Evolutionary conservation across 2,888 invertebrate species (phyloP).

Genomic region (Disparrhopalites patrizii): DNA sequence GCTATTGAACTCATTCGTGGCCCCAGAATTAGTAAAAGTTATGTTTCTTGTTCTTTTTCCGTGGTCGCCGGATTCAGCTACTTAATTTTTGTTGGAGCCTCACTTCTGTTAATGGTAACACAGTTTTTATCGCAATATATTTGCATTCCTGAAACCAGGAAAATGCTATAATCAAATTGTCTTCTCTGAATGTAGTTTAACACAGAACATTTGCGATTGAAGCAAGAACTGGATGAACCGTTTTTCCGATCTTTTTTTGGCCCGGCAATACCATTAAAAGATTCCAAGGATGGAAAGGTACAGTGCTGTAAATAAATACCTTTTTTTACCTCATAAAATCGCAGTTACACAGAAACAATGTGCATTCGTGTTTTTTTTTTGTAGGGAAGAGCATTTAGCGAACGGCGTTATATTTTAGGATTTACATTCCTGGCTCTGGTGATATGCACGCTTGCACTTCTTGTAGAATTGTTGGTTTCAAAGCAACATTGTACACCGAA

Average conservation of each 20-base stretch:
- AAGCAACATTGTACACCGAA: neutral
- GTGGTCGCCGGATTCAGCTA: neutral
- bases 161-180: neutral
- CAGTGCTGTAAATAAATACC: no score
- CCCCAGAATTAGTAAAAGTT: neutral
- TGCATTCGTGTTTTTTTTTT: neutral
- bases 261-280: neutral
- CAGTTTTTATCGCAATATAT: no score
- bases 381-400: neutral
- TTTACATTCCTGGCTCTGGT: neutral
- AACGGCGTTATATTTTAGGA: neutral
- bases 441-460: neutral
- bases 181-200: neutral
- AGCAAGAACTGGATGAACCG: neutral
- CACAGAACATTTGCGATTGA: neutral
- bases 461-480: neutral
- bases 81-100: neutral
- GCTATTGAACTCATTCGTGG: neutral
- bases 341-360: no score
- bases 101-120: neutral
- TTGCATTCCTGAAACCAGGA: neutral
- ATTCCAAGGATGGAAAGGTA: neutral
- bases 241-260: neutral
- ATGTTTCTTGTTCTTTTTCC: neutral
- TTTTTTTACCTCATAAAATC: no score